Conservation (phyloP, 2,113 vertebrate genomes). For the Girardinichthys multiradiatus region DNA sequence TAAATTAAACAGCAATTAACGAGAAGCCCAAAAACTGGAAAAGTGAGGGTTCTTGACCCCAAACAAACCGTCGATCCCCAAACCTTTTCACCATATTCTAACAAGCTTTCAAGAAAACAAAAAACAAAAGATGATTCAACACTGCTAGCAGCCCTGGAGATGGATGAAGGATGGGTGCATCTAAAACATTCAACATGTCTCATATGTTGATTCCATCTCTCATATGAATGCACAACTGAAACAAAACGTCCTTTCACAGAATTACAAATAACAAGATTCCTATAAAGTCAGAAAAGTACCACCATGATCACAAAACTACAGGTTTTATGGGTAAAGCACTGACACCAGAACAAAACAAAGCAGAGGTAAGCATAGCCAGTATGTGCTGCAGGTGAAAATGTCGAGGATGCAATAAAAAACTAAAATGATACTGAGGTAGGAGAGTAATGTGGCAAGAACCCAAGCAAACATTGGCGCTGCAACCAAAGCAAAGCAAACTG, state of each 20-base stretch:
- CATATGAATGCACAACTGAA: conserved; percentile 19
- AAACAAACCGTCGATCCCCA: conserved; percentile 16
- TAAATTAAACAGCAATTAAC: conserved; percentile 35
- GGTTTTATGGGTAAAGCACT: neutral
- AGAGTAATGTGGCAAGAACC: conserved; percentile 34
- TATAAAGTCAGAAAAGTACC: conserved; percentile 17
- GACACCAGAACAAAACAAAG: conserved; percentile 10
- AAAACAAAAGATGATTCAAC: conserved; percentile 29
- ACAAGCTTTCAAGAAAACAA: conserved; percentile 19
- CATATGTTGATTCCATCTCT: conserved; percentile 68
- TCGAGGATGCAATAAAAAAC: conserved; percentile 22
- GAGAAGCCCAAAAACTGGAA: conserved; percentile 50
- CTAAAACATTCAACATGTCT: conserved; percentile 61
- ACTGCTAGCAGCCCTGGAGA: conserved; percentile 38
- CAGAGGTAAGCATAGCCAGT: neutral
- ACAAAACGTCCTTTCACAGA: conserved; percentile 27
- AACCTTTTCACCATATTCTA: neutral
- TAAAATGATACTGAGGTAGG: conserved; percentile 17
- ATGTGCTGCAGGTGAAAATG: conserved; percentile 16
- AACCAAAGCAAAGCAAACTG: conserved; percentile 50
- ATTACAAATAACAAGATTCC: neutral
- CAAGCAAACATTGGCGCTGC: conserved; percentile 50
- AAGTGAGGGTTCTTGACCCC: conserved; percentile 29
- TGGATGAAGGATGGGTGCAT: conserved; percentile 52
- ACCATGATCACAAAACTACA: conserved; percentile 27